These are phyloP conservation scores for Gobio gobio DNA, from an alignment of 2,113 vertebrate species.

Conservation along the genomic window DNA sequence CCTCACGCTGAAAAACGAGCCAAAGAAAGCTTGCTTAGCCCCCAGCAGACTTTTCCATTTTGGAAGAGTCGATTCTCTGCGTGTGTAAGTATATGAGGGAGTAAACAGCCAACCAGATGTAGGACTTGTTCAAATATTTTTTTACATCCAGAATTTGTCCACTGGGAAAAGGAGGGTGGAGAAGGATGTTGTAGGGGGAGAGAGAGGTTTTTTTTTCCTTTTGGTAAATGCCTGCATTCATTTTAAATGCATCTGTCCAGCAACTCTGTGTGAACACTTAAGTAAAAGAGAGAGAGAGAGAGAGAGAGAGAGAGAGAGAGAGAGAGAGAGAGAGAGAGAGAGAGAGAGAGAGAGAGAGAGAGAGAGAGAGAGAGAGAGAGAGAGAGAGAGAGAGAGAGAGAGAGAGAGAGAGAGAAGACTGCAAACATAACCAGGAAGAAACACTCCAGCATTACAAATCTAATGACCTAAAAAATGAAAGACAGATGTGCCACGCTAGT, in stretches of 20 bases:
- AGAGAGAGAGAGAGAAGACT: neutral
- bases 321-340: neutral
- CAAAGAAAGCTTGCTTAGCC: constrained; percentile 11
- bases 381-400: neutral
- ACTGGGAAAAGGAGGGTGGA: constrained; percentile 29
- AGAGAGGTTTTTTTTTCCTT: neutral
- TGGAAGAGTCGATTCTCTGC: constrained; percentile 22
- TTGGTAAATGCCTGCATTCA: neutral
- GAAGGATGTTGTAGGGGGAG: neutral
- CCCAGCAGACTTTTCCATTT: constrained; percentile 37
- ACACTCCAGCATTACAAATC: neutral
- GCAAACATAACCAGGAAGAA: neutral
- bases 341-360: neutral
- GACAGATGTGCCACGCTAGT: constrained; percentile 15
- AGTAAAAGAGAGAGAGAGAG: neutral
- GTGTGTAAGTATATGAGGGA: constrained; percentile 2
- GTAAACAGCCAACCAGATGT: constrained; percentile 22
- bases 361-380: no score
- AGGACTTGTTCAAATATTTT: neutral
- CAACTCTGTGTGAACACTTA: no score
- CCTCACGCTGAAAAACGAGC: neutral
- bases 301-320: no score
- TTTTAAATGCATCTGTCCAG: constrained; percentile 10
- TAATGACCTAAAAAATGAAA: neutral
- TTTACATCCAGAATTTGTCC: neutral